A percentile compares a stretch with the other conserved stretches of the same genome.
phyloP scores from a whole-genome alignment of 2,797 vertebrate genomes.

The Petrocephalus sullivani region DNA sequence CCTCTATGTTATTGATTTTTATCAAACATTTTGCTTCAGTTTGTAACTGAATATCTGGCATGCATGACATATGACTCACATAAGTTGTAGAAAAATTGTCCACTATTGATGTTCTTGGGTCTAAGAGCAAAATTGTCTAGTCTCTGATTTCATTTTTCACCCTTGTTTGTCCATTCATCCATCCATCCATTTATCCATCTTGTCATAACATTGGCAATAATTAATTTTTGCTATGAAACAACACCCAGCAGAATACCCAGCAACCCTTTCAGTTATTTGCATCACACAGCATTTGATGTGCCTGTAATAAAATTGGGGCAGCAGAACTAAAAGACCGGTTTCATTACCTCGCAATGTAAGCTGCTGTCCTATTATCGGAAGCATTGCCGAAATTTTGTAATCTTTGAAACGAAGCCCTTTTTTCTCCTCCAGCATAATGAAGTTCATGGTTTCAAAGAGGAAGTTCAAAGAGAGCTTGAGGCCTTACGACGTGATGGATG shows the following conservation, averaged over 20 bases:
- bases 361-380: not conserved
- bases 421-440: constrained; percentile 78
- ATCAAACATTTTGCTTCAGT: not conserved
- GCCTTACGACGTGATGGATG: constrained; percentile 96
- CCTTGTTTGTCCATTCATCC: not conserved
- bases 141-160: not conserved
- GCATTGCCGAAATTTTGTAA: not conserved
- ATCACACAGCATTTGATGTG: not conserved
- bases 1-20: not conserved
- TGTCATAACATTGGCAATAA: not conserved
- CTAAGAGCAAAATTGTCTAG: not conserved
- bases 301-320: not conserved
- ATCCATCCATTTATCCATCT: not conserved
- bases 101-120: not conserved
- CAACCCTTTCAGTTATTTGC: not conserved
- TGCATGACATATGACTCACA: not conserved
- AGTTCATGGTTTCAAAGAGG: constrained; percentile 92
- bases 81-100: not conserved
- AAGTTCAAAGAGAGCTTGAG: constrained; percentile 97
- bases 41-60: not conserved
- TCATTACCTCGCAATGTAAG: not conserved
- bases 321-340: not conserved
- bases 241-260: not conserved
- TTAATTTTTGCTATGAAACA: not conserved
- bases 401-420: not conserved